phyloP scores from a whole-genome alignment of 64 coral and sea anemone genomes.

The Cladopsammia gracilis region DNA sequence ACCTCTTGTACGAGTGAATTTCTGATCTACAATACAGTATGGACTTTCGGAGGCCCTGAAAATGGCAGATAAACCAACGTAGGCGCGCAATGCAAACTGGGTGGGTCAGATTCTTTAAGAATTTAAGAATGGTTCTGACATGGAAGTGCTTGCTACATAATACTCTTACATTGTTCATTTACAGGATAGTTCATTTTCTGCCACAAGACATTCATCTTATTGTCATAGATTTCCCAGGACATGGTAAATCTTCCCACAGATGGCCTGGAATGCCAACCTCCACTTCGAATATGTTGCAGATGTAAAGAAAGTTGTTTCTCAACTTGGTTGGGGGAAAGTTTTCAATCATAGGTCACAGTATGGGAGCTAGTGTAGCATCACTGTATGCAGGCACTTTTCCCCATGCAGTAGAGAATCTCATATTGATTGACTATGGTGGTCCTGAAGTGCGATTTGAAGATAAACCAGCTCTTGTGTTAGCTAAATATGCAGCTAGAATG shows the following conservation, averaged over 20 bases:
- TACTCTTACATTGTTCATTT: no score
- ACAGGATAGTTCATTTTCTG: slow-evolving; percentile 67
- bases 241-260: slow-evolving; percentile 84
- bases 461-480: slow-evolving; percentile 1
- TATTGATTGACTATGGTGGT: slow-evolving; percentile 70
- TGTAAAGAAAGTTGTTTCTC: slow-evolving; percentile 77
- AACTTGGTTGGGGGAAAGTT: slow-evolving; percentile 83
- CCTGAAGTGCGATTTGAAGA: neutral
- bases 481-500: slow-evolving; percentile 24
- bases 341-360: slow-evolving; percentile 86
- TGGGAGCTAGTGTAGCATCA: slow-evolving; percentile 52
- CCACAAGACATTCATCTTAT: slow-evolving; percentile 81
- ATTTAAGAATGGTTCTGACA: no score
- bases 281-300: slow-evolving; percentile 85
- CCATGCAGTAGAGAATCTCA: slow-evolving; percentile 62
- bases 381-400: slow-evolving; percentile 87
- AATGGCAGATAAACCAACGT: no score
- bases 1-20: no score
- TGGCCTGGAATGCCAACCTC: slow-evolving; percentile 57
- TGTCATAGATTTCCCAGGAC: slow-evolving; percentile 87
- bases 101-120: no score
- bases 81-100: no score
- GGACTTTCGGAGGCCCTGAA: no score
- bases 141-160: no score
- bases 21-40: no score